Conservation (phyloP, 2,888 invertebrate species). For the Himalopsyche kuldschensis region DNA sequence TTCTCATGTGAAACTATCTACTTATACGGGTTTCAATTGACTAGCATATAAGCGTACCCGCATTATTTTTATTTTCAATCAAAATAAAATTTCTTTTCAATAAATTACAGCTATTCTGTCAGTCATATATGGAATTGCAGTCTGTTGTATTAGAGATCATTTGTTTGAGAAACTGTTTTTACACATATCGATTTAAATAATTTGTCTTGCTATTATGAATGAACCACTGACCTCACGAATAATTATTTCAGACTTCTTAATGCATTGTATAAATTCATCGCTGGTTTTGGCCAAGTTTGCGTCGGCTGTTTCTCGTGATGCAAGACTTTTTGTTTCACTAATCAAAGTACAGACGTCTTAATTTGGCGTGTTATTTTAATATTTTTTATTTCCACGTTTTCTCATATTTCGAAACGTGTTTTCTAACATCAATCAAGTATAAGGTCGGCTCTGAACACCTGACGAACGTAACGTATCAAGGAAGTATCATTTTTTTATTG, state of each 20-base stretch:
- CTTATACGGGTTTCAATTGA: neutral
- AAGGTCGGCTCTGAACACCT: constrained; percentile 15
- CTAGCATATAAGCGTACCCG: neutral
- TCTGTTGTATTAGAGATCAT: too few species aligned
- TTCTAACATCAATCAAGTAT: neutral
- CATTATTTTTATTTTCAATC: neutral
- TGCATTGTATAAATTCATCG: too few species aligned
- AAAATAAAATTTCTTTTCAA: neutral
- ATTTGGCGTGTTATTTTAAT: neutral
- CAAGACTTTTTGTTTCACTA: neutral
- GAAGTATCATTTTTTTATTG: constrained; percentile 14
- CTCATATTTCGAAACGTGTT: neutral
- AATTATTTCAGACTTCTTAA: too few species aligned
- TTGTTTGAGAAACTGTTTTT: too few species aligned
- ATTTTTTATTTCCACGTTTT: neutral
- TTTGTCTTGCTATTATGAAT: too few species aligned
- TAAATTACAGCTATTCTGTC: neutral
- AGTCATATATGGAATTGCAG: too few species aligned
- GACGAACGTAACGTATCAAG: constrained; percentile 12
- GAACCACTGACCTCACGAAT: too few species aligned
- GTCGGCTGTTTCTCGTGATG: neutral
- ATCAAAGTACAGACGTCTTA: neutral
- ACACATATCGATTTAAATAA: too few species aligned
- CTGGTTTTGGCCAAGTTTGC: too few species aligned
- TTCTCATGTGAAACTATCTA: neutral